Evolutionary conservation across 92 coral and sea anemone genomes (phyloP).

Genomic region (Epizoanthus fatuus): DNA sequence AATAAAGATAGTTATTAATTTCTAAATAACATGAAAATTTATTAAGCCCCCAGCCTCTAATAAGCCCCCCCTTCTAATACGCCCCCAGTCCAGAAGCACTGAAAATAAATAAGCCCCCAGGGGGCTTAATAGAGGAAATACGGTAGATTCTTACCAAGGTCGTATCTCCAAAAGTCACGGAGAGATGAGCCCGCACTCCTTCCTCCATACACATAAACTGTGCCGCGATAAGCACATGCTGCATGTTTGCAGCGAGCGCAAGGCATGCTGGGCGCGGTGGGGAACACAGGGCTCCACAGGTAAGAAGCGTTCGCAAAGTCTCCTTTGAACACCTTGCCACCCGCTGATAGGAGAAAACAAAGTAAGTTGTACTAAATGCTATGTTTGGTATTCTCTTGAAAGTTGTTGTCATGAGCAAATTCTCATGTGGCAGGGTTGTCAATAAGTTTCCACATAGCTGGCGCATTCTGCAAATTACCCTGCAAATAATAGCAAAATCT

Average conservation of each 20-base stretch:
- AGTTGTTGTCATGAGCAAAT: too few relatives aligned
- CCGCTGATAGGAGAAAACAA: neutral
- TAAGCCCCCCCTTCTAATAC: too few relatives aligned
- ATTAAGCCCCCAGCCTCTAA: too few relatives aligned
- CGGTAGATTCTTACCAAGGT: conserved; percentile 73
- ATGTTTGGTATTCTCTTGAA: neutral
- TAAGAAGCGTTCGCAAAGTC: conserved; percentile 86
- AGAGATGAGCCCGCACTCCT: conserved; percentile 92
- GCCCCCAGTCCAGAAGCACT: too few relatives aligned
- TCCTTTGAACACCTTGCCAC: conserved; percentile 50
- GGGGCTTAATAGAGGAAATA: too few relatives aligned
- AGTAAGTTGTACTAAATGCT: neutral
- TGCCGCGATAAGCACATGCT: conserved; percentile 86
- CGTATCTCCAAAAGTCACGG: conserved; percentile 98
- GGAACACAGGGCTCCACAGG: conserved; percentile 98
- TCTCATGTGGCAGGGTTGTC: too few relatives aligned
- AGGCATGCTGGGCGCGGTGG: conserved; percentile 81
- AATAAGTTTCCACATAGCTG: too few relatives aligned
- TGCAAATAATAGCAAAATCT: too few relatives aligned
- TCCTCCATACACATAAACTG: conserved; percentile 92
- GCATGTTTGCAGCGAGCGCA: conserved; percentile 95
- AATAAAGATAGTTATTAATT: too few relatives aligned
- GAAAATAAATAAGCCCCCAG: too few relatives aligned
- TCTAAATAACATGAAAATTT: too few relatives aligned
- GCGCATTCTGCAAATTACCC: too few relatives aligned